Evolutionary conservation across 2,113 vertebrate species (phyloP), one percentile per base, ranked within the genome.

Genomic region (Geothlypis trichas): DNA sequence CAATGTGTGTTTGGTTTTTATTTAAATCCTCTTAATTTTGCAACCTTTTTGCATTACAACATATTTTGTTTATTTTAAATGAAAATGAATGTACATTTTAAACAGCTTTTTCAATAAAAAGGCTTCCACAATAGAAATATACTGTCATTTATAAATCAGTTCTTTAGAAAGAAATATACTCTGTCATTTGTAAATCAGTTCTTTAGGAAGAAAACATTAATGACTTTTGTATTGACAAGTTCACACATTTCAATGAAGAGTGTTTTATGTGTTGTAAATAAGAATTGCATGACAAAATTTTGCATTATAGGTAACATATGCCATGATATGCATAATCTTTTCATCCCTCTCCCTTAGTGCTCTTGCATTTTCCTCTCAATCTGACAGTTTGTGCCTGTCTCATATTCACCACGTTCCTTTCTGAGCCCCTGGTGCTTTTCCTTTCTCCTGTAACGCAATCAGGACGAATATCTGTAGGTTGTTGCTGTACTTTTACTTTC

Each of bases 21-120:
- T 95, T 89, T 83, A 92, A 90, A 89, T 79, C 21, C 24, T 84
- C 59, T 71, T 76, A 79, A 81, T 95, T 90, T 87, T 18, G 27
- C 30, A 87, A 39, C 30, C 30, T 91, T 94, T 89, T 77, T 84
- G 10, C 44, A 37, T 89, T 86, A 37, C 37, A 69, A 23, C 67
- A 49, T 77, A 67, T 88, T 94, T 93, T 95, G 49, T 96, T 91
- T 90, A 81, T 90, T 94, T 90, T 88, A 63, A 90, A 84, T 13
- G 24, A 81, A 93, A 90, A 85, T 59, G 13, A 71, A 67, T 66
- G 57, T 74, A 55, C 51, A 67, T 95, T 90, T 87, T 46, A 89
- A 92, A 52, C 41, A 65, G 23, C 65, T 79, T 54, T n/a, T n/a
- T 18, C 33, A 65, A 44, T 26, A 67, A 33, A 71, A 88, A 57